Base-by-base conservation (phyloP, 2,113 vertebrate genomes). In the Otolemur garnettii region DNA sequence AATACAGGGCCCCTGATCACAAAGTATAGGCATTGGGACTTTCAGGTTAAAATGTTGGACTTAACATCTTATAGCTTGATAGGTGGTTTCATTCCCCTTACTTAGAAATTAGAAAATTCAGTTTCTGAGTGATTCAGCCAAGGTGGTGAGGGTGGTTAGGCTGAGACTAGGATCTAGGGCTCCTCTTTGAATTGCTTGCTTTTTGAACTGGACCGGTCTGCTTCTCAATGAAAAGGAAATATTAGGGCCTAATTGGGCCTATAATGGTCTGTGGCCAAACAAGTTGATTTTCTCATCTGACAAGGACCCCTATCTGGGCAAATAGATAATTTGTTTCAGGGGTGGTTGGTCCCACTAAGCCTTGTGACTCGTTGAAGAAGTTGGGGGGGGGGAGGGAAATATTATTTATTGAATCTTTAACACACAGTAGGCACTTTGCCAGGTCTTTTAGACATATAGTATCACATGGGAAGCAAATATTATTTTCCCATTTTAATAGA, bases 1-100 rank as follows among this genome's bases (percentile, higher is more conserved):
- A 79, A 91, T 38, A 15, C 7, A 91, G 60, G 66, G 33, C 45
- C 45, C 8, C 10, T 50, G 45, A 50, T 50, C 15, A 33, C 26
- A 22, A 91, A 74, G 60, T 42, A 14, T 0, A 74, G 72, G 55
- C 26, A 17, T 24, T 38, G 17, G 17, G 14, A 94, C 21, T 66
- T 92, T 38, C 22, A 57, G 42, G n/a, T 87, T 57, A 72, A 83
- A 55, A 84, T 55, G 38, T 86, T 80, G 45, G 74, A 59, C 18
- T 92, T 90, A n/a, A 18, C 42, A 53, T 24, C 35, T 68, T n/a
- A 88, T 35, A 26, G 13, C 19, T 21, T 60, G 33, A 66, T 60
- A 24, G 24, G 38, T 93, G 3, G 10, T 30, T 89, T 79, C 12
- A 85, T 38, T 62, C 18, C 45, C 38, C 10, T 97, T 97, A 97